These are phyloP conservation scores for Poeciliopsis paucimaculata DNA, from an alignment of 2,797 vertebrate species.

Conservation along the genomic window DNA sequence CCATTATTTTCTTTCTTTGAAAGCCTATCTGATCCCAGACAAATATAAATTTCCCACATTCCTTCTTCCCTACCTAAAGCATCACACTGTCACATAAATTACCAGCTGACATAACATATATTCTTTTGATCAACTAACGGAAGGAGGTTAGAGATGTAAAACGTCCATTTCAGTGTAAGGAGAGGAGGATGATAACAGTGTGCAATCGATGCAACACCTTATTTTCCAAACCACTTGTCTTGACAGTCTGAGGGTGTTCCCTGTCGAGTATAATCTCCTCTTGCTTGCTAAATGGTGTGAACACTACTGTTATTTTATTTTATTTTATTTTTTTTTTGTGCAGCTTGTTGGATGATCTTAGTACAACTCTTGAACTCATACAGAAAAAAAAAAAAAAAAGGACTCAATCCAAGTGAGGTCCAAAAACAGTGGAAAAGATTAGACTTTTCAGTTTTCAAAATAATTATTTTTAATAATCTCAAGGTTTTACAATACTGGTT, in stretches of 20 bases:
- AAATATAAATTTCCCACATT: neutral
- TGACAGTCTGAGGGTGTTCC: conserved; percentile 2
- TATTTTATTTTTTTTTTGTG: no score
- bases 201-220: conserved; percentile 5
- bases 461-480: neutral
- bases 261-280: conserved; percentile 1
- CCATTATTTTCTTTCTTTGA: neutral
- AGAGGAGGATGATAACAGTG: neutral
- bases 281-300: conserved; percentile 1
- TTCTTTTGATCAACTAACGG: neutral
- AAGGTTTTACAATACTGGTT: no score
- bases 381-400: neutral
- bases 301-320: neutral
- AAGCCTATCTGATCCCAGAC: neutral
- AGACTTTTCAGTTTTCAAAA: neutral
- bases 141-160: neutral
- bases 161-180: neutral
- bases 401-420: neutral
- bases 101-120: neutral
- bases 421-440: neutral
- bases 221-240: conserved; percentile 5
- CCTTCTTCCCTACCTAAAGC: neutral
- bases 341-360: neutral
- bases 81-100: neutral
- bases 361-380: neutral